phyloP scores from a whole-genome alignment of 1,140 invertebrate species.

The Pogonus chalceus region DNA sequence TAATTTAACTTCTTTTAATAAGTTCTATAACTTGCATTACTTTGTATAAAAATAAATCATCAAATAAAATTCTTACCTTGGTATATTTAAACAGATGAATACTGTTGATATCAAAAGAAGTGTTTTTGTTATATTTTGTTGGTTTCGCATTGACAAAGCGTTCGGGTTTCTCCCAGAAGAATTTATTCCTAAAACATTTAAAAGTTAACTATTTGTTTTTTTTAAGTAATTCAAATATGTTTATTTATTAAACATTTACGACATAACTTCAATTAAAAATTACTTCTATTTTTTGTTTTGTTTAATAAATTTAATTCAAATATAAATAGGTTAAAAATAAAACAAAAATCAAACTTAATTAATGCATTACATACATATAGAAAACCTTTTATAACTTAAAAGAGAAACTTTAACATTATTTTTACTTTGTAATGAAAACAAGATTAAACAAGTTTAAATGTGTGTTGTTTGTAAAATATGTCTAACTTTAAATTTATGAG shows the following conservation, averaged over 20 bases:
- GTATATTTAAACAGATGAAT: conserved; percentile 69
- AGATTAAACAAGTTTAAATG: too few species aligned
- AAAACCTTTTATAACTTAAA: not conserved
- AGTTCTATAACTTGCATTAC: too few species aligned
- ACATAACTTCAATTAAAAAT: too few species aligned
- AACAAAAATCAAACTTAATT: too few species aligned
- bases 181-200: conserved; percentile 19
- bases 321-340: too few species aligned
- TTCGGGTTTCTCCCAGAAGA: conserved; percentile 14
- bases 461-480: too few species aligned
- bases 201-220: not conserved
- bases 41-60: too few species aligned
- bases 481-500: too few species aligned
- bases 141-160: conserved; percentile 20
- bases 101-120: conserved; percentile 68
- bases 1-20: too few species aligned
- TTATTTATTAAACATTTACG: too few species aligned
- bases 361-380: not conserved
- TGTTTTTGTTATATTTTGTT: conserved; percentile 65
- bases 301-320: too few species aligned
- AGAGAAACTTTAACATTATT: not conserved
- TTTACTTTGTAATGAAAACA: not conserved
- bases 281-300: too few species aligned
- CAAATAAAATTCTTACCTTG: conserved; percentile 34
- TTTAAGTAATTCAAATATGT: conserved; percentile 3